Evolutionary conservation across 2,113 vertebrate species (phyloP).

Genomic region (Motacilla alba): DNA sequence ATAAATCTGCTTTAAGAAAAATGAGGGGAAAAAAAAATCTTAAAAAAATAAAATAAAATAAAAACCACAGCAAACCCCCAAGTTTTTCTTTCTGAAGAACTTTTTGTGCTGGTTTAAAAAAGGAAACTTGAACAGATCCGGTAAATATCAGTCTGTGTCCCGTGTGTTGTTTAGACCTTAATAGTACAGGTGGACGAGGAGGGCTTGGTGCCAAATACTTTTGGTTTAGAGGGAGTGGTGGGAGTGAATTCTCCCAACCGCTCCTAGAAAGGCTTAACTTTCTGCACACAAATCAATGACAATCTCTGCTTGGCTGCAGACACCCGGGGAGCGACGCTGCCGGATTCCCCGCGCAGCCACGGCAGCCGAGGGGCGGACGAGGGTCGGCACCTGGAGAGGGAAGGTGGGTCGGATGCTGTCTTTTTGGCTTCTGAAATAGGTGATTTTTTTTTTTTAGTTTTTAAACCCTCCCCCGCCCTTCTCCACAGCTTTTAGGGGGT

Average conservation of each 20-base stretch:
- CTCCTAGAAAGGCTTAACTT: constrained; percentile 87
- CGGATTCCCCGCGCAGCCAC: neutral
- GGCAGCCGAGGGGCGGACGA: neutral
- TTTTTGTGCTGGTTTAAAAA: neutral
- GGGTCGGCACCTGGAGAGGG: neutral
- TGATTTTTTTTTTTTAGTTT: neutral
- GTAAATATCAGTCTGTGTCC: constrained; percentile 7
- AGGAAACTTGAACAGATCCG: neutral
- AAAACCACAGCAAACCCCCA: neutral
- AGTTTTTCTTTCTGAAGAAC: neutral
- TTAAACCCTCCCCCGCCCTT: rapidly evolving
- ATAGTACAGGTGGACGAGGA: constrained; percentile 90
- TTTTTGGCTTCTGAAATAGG: neutral
- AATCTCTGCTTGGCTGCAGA: constrained; percentile 70
- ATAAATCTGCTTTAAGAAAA: neutral
- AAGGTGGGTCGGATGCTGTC: constrained; percentile 55
- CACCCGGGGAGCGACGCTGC: constrained; percentile 41
- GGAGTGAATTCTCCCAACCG: constrained; percentile 88
- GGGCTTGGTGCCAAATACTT: constrained; percentile 92
- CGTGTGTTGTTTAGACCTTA: constrained; percentile 71
- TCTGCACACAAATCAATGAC: constrained; percentile 86
- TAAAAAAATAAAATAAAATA: too few relatives aligned
- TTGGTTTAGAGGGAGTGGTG: constrained; percentile 93
- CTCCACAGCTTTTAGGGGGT: neutral
- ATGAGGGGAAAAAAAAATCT: neutral